These are phyloP conservation scores for Chondrosia reniformis DNA, from an alignment of 37 sponge, comb jelly and placozoan species.

Conservation along the genomic window DNA sequence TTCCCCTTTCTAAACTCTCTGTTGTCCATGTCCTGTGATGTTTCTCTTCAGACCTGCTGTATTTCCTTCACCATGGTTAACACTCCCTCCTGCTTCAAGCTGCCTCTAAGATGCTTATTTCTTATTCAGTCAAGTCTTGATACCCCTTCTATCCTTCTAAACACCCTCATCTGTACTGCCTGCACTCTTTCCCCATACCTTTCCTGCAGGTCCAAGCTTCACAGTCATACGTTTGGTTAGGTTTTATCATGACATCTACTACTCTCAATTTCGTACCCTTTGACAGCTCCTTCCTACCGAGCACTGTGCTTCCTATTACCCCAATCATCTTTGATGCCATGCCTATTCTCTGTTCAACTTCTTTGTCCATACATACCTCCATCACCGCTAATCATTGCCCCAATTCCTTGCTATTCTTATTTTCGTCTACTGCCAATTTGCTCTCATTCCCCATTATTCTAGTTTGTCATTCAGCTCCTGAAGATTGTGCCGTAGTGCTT, in stretches of 20 bases:
- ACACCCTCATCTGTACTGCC: not conserved
- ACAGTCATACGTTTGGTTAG: not conserved
- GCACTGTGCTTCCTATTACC: not conserved
- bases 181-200: not conserved
- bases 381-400: not conserved
- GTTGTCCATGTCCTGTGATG: not conserved
- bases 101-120: not conserved
- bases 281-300: not conserved
- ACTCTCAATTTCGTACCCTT: not conserved
- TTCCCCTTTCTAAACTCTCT: not conserved
- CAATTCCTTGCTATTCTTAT: not conserved
- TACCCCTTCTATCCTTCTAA: not conserved
- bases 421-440: not conserved
- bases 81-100: not conserved
- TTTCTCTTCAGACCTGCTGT: not conserved
- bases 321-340: conserved; percentile 9
- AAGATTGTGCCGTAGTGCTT: not conserved
- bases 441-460: not conserved
- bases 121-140: not conserved
- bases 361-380: not conserved
- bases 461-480: not conserved
- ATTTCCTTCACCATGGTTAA: not conserved
- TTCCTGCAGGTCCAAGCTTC: not conserved
- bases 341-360: not conserved
- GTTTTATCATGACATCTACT: not conserved